Evolutionary conservation across 2,113 vertebrate species (phyloP), one percentile per base, ranked within the genome.

Genomic region (Hydropotes inermis): DNA sequence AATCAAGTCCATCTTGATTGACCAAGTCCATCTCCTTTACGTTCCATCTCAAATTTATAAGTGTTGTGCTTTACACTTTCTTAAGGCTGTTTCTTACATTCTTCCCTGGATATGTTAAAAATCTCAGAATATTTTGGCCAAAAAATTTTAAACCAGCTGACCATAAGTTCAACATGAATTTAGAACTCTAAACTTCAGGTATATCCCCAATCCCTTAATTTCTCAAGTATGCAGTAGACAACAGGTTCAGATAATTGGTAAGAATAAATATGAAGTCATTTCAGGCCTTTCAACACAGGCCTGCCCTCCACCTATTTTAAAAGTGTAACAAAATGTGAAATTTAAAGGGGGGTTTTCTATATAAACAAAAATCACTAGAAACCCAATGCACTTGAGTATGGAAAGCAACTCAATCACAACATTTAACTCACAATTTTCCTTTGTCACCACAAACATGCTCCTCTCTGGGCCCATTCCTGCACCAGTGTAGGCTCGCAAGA

Each of bases 381-480:
- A 67, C 25, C 12, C 30, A 6, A 19, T 19, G 43, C 36, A 13
- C 6, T 9, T 4, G 16, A 12, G 7, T 45, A 58, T 1, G 1
- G 23, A 78, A 67, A 81, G n/a, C 21, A 25, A 3, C n/a, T 23
- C 3, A 33, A 85, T 1, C 58, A 17, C 33, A 58, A 25, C 28
- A 87, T 50, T 13, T 17, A 83, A 98, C 99, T 99, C 98, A 99
- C 99, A 98, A 70, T 99, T 99, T 45, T 99, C 99, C 95, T 99
- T 99, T 21, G 99, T 99, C 96, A 99, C 98, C 88, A 99, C 99
- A 27, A 98, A 99, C 83, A 99, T 98, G 86, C 97, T 98, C 67
- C 98, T 99, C 45, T 98, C 97, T 33, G 99, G 99, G 90, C 99
- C 98, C 93, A 98, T 84, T 1, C 99, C 99, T 50, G 98, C 99